These are phyloP conservation scores for Python bivittatus DNA, from an alignment of 2,113 vertebrate species.

Conservation along the genomic window DNA sequence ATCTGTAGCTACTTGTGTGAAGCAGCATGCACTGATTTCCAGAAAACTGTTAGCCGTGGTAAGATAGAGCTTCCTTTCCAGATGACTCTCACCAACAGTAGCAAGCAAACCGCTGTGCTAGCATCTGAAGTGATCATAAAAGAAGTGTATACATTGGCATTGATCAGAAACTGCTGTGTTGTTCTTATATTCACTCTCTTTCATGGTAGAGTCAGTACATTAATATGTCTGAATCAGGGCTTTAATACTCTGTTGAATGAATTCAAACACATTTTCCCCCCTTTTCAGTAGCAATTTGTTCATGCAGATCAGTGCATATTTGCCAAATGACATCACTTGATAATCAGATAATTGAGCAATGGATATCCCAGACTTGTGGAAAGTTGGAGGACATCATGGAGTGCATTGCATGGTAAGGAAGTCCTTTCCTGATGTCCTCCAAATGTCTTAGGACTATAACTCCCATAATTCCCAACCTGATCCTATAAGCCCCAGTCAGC, in stretches of 20 bases:
- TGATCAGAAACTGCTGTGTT: not conserved
- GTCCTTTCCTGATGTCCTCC: not conserved
- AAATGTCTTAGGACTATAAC: not conserved
- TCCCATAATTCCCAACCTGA: not conserved
- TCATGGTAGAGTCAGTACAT: not conserved
- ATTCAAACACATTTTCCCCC: not conserved
- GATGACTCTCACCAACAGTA: not conserved
- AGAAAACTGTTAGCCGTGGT: not conserved
- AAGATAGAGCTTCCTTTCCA: not conserved
- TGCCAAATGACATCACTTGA: not conserved
- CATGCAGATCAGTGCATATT: not conserved
- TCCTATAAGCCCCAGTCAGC: not conserved
- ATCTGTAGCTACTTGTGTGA: not conserved
- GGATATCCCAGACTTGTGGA: not conserved
- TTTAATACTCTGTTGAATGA: not conserved
- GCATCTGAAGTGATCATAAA: not conserved
- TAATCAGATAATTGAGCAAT: not conserved
- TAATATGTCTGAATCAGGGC: not conserved
- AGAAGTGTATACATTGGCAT: not conserved
- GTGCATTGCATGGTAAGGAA: not conserved
- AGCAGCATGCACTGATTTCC: not conserved
- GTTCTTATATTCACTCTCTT: not conserved
- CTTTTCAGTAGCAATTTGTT: not conserved
- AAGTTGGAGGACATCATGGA: not conserved
- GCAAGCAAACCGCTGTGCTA: not conserved